Percentiles rank a stretch among this genome's conserved stretches.
phyloP scores from a whole-genome alignment of 2,888 invertebrate species.

The Thalpophila matura region DNA sequence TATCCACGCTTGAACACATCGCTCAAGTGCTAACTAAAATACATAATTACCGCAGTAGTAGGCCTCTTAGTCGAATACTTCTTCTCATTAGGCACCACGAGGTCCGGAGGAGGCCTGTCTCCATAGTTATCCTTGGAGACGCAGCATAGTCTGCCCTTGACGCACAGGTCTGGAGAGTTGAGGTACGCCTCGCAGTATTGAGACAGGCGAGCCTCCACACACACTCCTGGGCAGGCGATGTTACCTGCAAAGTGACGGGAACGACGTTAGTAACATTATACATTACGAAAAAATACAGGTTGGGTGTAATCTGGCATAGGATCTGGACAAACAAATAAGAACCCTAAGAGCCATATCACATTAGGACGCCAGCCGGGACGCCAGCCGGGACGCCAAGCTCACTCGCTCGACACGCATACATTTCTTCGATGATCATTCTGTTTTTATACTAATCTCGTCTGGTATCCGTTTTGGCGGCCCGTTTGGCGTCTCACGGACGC shows the following conservation, averaged over 20 bases:
- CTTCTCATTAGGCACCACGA: slow-evolving; percentile 92
- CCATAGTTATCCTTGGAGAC: slow-evolving; percentile 94
- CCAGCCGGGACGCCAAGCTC: too few relatives aligned
- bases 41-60: slow-evolving; percentile 77
- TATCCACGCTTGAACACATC: background rate
- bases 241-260: slow-evolving; percentile 79
- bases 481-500: too few relatives aligned
- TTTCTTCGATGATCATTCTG: too few relatives aligned
- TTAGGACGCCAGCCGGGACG: too few relatives aligned
- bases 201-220: slow-evolving; percentile 95
- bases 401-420: too few relatives aligned
- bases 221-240: slow-evolving; percentile 94
- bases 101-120: slow-evolving; percentile 93
- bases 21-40: background rate
- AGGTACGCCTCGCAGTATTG: slow-evolving; percentile 97
- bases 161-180: slow-evolving; percentile 93
- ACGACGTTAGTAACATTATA: background rate
- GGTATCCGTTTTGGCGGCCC: too few relatives aligned
- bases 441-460: too few relatives aligned
- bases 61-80: slow-evolving; percentile 83
- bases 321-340: too few relatives aligned
- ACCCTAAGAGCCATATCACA: too few relatives aligned
- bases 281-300: too few relatives aligned
- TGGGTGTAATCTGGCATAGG: too few relatives aligned
- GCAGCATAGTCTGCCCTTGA: slow-evolving; percentile 94